Evolutionary conservation across 2,797 vertebrate genomes (phyloP).

Genomic region (Paguma larvata): DNA sequence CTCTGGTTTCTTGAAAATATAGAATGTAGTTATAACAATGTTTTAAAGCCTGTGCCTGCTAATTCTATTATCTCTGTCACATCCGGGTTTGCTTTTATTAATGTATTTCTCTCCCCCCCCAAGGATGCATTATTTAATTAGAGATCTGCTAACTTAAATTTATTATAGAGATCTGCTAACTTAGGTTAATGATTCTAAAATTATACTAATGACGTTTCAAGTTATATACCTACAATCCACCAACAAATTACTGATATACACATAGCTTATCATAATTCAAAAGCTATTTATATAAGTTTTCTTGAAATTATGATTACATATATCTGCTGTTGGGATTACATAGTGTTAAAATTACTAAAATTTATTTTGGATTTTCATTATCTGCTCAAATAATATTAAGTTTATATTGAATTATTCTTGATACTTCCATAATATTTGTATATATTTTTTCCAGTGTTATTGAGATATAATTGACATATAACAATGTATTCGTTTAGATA

Average conservation of each 20-base stretch:
- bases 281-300: not conserved
- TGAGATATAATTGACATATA: not conserved
- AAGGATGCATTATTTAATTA: not conserved
- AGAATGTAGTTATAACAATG: not conserved
- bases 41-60: not conserved
- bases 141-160: not conserved
- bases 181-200: constrained; percentile 7
- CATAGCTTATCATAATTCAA: not conserved
- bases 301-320: not conserved
- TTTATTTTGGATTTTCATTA: constrained; percentile 40
- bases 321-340: not conserved
- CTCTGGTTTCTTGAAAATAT: constrained; percentile 23
- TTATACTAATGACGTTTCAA: not conserved
- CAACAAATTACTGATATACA: not conserved
- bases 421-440: not conserved
- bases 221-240: not conserved
- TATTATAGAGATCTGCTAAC: not conserved
- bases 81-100: constrained; percentile 40
- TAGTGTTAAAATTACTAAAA: not conserved
- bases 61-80: not conserved
- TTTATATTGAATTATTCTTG: constrained; percentile 30
- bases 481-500: not conserved
- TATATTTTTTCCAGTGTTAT: not conserved
- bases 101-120: not conserved
- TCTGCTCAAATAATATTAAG: not conserved